A percentile compares a stretch with the other conserved stretches of the same genome.
Evolutionary conservation across 1,140 invertebrate genomes (phyloP).

Genomic region (Sitophilus oryzae): DNA sequence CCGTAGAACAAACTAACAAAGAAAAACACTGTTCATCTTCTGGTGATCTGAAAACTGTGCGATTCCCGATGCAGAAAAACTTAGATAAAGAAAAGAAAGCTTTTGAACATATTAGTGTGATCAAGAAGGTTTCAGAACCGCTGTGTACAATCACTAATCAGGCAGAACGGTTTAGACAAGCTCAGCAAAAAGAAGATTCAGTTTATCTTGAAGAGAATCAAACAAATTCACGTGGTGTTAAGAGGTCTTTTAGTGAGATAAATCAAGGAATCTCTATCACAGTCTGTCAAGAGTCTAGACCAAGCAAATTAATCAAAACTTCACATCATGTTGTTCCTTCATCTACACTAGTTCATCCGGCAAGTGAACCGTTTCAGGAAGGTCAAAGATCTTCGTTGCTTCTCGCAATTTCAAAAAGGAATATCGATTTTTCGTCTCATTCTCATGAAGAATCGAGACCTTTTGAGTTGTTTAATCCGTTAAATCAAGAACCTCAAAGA

Average conservation of each 20-base stretch:
- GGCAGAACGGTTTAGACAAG: slow-evolving; percentile 37
- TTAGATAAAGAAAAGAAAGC: slow-evolving; percentile 20
- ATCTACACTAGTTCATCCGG: neutral
- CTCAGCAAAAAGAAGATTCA: slow-evolving; percentile 35
- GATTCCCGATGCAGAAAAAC: slow-evolving; percentile 34
- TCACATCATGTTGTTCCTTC: slow-evolving; percentile 12
- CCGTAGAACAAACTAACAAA: slow-evolving; percentile 12
- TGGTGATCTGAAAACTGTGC: slow-evolving; percentile 34
- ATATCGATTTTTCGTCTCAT: neutral
- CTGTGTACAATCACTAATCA: slow-evolving; percentile 42
- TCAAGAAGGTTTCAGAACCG: slow-evolving; percentile 34
- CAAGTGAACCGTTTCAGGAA: too few species aligned
- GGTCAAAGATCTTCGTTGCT: too few species aligned
- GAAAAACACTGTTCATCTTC: slow-evolving; percentile 10
- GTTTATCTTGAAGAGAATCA: slow-evolving; percentile 36
- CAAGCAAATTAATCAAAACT: slow-evolving; percentile 15
- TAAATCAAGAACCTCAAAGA: neutral
- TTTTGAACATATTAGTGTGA: slow-evolving; percentile 20
- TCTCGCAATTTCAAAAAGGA: too few species aligned
- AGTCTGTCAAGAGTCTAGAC: slow-evolving; percentile 7
- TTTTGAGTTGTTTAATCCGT: neutral
- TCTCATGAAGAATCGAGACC: neutral
- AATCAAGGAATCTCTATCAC: slow-evolving; percentile 18
- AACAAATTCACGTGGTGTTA: slow-evolving; percentile 22
- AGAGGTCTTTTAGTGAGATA: slow-evolving; percentile 27